A percentile compares a stretch with the other conserved stretches of the same genome.
Evolutionary conservation across 2,113 vertebrate genomes (phyloP).

Genomic region (Ceratotherium simum): DNA sequence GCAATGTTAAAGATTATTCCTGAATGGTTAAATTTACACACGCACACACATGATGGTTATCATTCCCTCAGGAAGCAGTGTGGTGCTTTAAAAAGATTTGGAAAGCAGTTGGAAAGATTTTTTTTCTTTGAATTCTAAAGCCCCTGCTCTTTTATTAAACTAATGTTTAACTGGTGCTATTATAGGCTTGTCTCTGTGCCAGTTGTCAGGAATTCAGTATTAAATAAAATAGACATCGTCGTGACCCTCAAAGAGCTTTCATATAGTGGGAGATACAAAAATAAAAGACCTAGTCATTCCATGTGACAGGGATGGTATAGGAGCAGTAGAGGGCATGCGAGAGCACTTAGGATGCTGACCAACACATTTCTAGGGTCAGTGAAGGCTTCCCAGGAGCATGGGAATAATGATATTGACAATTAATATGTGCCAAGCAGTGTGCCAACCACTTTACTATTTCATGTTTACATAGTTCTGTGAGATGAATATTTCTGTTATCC

Average conservation of each 20-base stretch:
- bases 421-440: neutral
- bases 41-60: neutral
- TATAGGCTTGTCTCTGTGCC: neutral
- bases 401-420: neutral
- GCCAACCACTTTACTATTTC: neutral
- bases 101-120: neutral
- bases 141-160: neutral
- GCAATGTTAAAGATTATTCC: neutral
- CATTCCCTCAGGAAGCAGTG: neutral
- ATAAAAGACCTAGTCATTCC: neutral
- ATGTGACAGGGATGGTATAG: neutral
- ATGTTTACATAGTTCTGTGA: neutral
- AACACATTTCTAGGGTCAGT: neutral
- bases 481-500: neutral
- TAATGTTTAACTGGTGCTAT: neutral
- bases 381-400: neutral
- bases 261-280: neutral
- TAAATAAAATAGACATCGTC: neutral
- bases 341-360: neutral
- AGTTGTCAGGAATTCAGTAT: neutral
- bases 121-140: neutral
- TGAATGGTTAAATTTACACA: neutral
- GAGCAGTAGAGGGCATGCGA: neutral
- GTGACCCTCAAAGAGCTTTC: neutral
- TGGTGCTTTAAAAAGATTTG: neutral